Conservation (phyloP, 1,140 invertebrate species). For the Rhopalosiphum maidis region DNA sequence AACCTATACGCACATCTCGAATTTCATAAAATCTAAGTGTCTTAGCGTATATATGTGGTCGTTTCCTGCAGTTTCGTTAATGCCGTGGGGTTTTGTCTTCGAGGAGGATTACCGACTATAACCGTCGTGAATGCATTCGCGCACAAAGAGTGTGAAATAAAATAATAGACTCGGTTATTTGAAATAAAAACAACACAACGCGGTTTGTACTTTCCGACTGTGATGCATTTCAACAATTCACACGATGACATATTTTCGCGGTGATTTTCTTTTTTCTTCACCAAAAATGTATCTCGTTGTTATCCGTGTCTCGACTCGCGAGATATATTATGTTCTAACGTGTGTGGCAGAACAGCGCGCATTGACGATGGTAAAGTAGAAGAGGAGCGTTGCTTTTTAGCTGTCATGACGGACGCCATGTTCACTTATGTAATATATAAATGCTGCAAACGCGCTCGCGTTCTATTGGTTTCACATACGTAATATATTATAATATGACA, state of each 20-base stretch:
- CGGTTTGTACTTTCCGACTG: neutral
- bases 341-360: neutral
- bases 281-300: neutral
- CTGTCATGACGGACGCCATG: neutral
- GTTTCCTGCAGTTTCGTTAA: neutral
- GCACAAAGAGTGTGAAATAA: neutral
- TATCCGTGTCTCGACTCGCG: neutral
- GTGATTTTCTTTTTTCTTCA: constrained; percentile 7
- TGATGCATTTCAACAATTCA: neutral
- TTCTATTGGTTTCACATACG: neutral
- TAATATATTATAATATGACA: neutral
- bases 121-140: neutral
- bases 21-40: constrained; percentile 35
- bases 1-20: neutral
- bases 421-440: neutral
- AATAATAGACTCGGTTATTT: neutral
- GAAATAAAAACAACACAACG: neutral
- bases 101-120: neutral
- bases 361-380: neutral
- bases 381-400: neutral
- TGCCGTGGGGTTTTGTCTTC: constrained; percentile 15
- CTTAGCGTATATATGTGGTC: neutral
- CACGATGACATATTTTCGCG: neutral
- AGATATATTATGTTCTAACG: neutral
- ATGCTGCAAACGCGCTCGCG: neutral